Evolutionary conservation across 2,888 invertebrate genomes (phyloP), one percentile per base, ranked within the genome.

Genomic region (Gnatocerus cornutus): DNA sequence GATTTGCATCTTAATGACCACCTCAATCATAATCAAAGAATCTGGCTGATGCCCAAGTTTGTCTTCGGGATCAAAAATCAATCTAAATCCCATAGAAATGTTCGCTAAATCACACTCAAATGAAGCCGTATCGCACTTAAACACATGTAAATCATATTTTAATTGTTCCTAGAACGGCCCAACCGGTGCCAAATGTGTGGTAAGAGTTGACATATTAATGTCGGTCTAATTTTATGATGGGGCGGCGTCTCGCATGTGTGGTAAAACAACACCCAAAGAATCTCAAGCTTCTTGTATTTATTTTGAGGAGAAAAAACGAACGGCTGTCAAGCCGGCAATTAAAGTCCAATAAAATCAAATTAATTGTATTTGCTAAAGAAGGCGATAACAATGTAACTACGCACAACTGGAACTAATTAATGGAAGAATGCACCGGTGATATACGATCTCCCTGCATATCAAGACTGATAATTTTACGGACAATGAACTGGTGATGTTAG

Each of bases 131-230:
- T 58, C 64, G 50, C 16, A 30, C 46, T 68, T 69, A 64, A 70
- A 67, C 73, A 69, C 67, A 59, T 71, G 73, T 74, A 72, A 74
- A 74, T 74, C 74, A 74, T 73, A 73, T 67, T 69, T 67, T 74
- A 73, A 74, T 74, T 74, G 72, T 74, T 74, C 74, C 37, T 62
- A 72, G 73, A 74, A 73, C 69, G 71, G 62, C 55, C 50, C 68
- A 71, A 73, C 66, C 48, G 68, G 10, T 74, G 71, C 71, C 74
- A 74, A 74, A 71, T 70, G 72, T 68, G 68, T 37, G 68, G 68
- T 39, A 41, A 52, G 53, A 68, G 68, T 61, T 69, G 69, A 65
- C 69, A 69, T 39, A 65, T 69, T 52, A 65, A 69, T 52, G 59
- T 33, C 56, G 41, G 33, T 58, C 58, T 69, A 69, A 69, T 69